Conservation (phyloP, 2,888 invertebrate species). For the Pteria penguin region DNA sequence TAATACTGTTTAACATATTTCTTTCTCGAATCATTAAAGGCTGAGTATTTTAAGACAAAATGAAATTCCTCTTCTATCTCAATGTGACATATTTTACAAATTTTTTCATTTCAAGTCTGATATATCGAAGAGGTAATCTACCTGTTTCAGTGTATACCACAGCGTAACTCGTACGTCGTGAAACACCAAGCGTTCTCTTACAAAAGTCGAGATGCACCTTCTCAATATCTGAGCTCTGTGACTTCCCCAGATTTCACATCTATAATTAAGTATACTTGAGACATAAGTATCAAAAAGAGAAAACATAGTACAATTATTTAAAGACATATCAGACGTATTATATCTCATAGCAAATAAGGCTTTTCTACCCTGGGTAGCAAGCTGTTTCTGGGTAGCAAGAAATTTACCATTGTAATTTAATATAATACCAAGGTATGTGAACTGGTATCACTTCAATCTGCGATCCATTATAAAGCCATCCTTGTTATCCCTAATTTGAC, state of each 20-base stretch:
- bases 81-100: background rate
- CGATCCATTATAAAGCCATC: too few species aligned
- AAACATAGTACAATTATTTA: background rate
- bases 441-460: too few species aligned
- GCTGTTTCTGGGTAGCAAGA: conserved; percentile 1
- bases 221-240: conserved; percentile 27
- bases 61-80: conserved; percentile 7
- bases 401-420: conserved; percentile 27
- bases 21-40: too few species aligned
- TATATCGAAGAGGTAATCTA: conserved; percentile 17
- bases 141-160: conserved; percentile 15
- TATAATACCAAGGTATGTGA: conserved; percentile 22
- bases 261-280: conserved; percentile 20
- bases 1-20: background rate
- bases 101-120: background rate
- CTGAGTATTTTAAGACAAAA: background rate
- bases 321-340: background rate
- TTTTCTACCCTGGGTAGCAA: conserved; percentile 27
- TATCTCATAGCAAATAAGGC: conserved; percentile 8
- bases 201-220: conserved; percentile 15
- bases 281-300: conserved; percentile 28
- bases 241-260: conserved; percentile 31
- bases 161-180: background rate
- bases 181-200: conserved; percentile 7
- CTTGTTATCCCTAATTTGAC: conserved; percentile 13